These are phyloP conservation scores for Siniperca chuatsi DNA, from an alignment of 2,113 vertebrate species.

Conservation along the genomic window DNA sequence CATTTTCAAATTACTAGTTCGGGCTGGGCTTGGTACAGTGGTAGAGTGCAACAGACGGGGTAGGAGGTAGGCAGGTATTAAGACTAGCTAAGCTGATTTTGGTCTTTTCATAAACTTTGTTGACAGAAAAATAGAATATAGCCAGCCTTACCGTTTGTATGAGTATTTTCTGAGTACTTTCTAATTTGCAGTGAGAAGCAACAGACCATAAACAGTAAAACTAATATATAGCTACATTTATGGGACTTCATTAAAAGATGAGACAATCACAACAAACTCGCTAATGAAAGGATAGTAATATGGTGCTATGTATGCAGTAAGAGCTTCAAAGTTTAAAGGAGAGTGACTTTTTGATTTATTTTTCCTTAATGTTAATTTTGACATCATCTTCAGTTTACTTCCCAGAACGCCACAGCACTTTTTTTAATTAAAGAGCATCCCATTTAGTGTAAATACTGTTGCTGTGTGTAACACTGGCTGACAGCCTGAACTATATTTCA, in stretches of 20 bases:
- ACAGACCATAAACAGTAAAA: background rate
- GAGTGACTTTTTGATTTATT: background rate
- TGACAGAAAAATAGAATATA: background rate
- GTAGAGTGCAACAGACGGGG: no score
- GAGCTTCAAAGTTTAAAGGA: background rate
- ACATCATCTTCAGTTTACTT: constrained; percentile 22
- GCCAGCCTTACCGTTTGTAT: no score
- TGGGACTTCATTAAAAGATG: background rate
- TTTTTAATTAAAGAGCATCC: constrained; percentile 43
- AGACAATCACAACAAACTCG: background rate
- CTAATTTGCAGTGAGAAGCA: background rate
- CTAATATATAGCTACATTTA: background rate
- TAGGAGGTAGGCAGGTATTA: background rate
- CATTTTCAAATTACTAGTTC: background rate
- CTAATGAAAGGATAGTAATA: constrained; percentile 8
- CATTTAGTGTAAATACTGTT: background rate
- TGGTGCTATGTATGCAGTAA: background rate
- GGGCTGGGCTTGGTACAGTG: background rate
- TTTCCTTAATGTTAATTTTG: constrained; percentile 4
- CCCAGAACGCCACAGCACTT: constrained; percentile 1
- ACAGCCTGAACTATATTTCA: constrained; percentile 1
- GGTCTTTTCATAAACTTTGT: background rate
- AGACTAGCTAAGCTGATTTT: background rate
- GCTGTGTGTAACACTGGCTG: background rate
- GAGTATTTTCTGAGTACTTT: background rate